Percentiles rank a stretch among this genome's conserved stretches.
Conservation (phyloP, 2,888 invertebrate genomes). For the Pollenia labialis region DNA sequence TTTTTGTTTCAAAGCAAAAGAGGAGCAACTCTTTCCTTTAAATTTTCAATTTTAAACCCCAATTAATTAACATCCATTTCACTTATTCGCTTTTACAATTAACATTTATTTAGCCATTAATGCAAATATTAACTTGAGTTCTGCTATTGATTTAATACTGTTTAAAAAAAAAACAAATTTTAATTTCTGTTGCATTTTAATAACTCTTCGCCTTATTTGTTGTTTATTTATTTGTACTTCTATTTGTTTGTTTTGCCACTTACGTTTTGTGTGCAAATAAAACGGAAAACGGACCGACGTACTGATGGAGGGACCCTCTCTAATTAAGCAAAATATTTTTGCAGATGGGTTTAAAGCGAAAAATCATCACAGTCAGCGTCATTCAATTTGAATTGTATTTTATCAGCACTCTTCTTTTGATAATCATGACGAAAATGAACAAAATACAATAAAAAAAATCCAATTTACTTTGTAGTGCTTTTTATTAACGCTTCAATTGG, state of each 20-base stretch:
- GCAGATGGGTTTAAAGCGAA: background rate
- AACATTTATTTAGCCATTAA: slow-evolving; percentile 7
- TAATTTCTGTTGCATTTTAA: slow-evolving; percentile 4
- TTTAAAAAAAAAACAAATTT: background rate
- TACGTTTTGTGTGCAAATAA: slow-evolving; percentile 21
- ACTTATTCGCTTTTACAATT: background rate
- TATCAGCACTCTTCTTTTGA: slow-evolving; percentile 8
- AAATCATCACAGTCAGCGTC: slow-evolving; percentile 12
- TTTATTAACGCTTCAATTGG: slow-evolving; percentile 28
- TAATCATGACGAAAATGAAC: background rate
- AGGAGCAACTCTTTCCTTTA: background rate
- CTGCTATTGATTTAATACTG: slow-evolving; percentile 9
- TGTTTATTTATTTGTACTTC: background rate
- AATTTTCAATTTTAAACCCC: background rate
- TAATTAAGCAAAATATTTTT: slow-evolving; percentile 12
- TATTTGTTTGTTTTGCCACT: slow-evolving; percentile 32
- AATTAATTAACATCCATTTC: slow-evolving; percentile 11
- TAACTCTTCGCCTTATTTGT: background rate
- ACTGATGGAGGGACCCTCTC: background rate
- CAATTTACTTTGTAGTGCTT: slow-evolving; percentile 38
- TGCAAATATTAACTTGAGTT: slow-evolving; percentile 23
- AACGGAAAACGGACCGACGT: background rate
- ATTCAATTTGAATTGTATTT: slow-evolving; percentile 8
- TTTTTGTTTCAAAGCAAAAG: background rate
- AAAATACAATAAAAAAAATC: background rate